Conservation (phyloP, 2,888 invertebrate species). For the Cristatella mucedo region DNA sequence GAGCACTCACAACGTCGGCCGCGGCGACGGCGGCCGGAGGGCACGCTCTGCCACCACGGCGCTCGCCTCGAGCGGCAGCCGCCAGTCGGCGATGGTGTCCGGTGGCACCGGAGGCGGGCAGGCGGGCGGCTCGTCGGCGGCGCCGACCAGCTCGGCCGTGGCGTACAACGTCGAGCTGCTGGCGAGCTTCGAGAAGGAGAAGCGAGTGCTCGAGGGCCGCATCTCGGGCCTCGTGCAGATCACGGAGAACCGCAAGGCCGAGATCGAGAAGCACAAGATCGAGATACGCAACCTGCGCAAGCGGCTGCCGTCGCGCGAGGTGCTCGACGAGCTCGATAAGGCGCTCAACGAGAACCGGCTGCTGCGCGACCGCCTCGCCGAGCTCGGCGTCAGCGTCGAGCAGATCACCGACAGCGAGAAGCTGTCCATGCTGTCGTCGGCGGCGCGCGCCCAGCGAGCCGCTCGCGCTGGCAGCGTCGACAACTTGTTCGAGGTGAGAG, state of each 20-base stretch:
- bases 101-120: too few relatives aligned
- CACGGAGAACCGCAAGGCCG: conserved; percentile 38
- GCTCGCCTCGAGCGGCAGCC: conserved; percentile 1
- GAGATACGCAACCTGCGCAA: conserved; percentile 37
- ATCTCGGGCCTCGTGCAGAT: conserved; percentile 39
- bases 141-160: conserved; percentile 26
- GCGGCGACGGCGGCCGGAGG: conserved; percentile 22
- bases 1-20: conserved; percentile 30
- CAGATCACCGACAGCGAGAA: conserved; percentile 39
- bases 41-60: conserved; percentile 4
- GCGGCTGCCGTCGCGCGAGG: conserved; percentile 18
- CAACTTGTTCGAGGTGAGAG: too few relatives aligned
- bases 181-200: conserved; percentile 38
- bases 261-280: conserved; percentile 38
- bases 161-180: conserved; percentile 36
- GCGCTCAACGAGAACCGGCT: conserved; percentile 33
- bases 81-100: too few relatives aligned
- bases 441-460: too few relatives aligned
- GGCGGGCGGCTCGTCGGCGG: conserved; percentile 29
- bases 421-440: conserved; percentile 29
- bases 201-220: conserved; percentile 33
- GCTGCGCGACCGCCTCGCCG: conserved; percentile 32
- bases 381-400: conserved; percentile 35
- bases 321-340: conserved; percentile 29
- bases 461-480: too few relatives aligned